phyloP scores from a whole-genome alignment of 1,140 invertebrate species.

The Formica exsecta region DNA sequence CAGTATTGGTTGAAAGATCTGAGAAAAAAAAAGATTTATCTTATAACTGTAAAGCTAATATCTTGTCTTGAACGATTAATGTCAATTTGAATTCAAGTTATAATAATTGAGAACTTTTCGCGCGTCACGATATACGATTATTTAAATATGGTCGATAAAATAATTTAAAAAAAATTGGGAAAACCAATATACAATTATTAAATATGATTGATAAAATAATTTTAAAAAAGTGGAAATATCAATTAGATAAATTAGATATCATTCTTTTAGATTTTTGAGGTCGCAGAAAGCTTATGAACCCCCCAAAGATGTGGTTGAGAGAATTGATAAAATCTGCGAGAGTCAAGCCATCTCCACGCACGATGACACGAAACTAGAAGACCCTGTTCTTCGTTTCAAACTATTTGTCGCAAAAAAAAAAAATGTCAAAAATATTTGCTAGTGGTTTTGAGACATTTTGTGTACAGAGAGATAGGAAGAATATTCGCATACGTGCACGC shows the following conservation, averaged over 20 bases:
- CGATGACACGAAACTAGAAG: constrained; percentile 83
- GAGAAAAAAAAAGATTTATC: no score
- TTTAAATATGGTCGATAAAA: no score
- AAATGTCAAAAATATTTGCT: constrained; percentile 42
- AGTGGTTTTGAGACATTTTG: constrained; percentile 33
- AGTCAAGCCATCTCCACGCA: constrained; percentile 84
- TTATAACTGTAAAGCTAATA: no score
- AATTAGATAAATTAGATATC: no score
- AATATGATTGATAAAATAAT: neutral
- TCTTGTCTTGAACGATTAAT: no score
- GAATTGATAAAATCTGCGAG: constrained; percentile 88
- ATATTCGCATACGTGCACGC: constrained; percentile 28
- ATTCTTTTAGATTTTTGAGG: constrained; percentile 91
- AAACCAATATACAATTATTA: neutral
- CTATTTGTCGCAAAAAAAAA: constrained; percentile 88
- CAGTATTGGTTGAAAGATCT: no score
- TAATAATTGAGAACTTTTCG: no score
- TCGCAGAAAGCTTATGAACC: constrained; percentile 91
- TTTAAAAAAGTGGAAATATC: no score
- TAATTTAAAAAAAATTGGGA: no score
- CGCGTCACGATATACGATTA: no score
- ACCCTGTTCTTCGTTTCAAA: constrained; percentile 89
- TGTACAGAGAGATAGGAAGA: constrained; percentile 3
- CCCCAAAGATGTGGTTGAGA: constrained; percentile 88
- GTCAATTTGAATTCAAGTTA: no score